Conservation (phyloP, 2,797 vertebrate species). For the Crax fasciolata region DNA sequence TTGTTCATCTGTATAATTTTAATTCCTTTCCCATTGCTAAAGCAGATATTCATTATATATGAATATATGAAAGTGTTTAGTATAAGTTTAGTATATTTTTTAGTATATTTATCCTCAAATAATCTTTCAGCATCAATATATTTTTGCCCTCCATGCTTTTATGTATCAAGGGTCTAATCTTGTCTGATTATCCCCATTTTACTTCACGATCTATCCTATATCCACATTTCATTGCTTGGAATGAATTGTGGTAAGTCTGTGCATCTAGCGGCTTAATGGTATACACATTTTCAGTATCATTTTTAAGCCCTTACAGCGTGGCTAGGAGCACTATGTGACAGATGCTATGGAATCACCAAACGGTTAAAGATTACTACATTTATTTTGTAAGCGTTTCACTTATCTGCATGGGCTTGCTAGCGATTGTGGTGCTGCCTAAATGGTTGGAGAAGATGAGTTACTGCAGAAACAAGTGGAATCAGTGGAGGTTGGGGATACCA, state of each 20-base stretch:
- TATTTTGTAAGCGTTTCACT: background rate
- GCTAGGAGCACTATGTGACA: background rate
- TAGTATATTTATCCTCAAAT: constrained; percentile 12
- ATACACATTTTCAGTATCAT: background rate
- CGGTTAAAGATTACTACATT: constrained; percentile 5
- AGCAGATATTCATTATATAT: background rate
- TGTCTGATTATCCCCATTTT: constrained; percentile 3
- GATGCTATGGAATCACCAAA: constrained; percentile 4
- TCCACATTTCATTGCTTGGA: background rate
- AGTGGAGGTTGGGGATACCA: background rate
- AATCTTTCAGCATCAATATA: background rate
- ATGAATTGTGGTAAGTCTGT: constrained; percentile 19
- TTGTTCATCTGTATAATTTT: background rate
- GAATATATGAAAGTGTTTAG: background rate
- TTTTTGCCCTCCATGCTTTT: background rate
- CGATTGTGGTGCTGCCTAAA: background rate
- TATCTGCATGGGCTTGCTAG: background rate
- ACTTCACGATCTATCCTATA: constrained; percentile 8
- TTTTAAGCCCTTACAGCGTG: constrained; percentile 34
- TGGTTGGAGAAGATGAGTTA: background rate
- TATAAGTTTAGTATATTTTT: too few relatives aligned
- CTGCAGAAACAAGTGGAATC: background rate
- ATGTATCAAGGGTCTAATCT: background rate
- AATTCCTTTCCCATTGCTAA: background rate
- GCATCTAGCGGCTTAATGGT: background rate